phyloP scores from a whole-genome alignment of 1,140 invertebrate genomes.

The Drosophila equinoxialis region DNA sequence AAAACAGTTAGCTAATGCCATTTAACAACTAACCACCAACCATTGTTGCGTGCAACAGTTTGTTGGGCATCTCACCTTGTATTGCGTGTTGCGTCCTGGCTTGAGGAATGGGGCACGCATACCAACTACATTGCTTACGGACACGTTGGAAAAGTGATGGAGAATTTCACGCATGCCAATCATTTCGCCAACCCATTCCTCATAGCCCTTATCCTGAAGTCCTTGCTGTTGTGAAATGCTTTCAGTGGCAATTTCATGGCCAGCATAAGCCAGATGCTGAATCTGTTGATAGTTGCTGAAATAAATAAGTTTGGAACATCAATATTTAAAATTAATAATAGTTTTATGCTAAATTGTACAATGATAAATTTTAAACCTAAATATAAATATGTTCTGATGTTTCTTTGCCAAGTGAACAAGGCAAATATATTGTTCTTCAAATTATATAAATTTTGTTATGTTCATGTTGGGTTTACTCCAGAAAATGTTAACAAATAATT shows the following conservation, averaged over 20 bases:
- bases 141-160: constrained; percentile 91
- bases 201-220: constrained; percentile 93
- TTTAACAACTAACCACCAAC: background rate
- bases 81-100: constrained; percentile 95
- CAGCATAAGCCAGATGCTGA: constrained; percentile 92
- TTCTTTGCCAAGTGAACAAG: background rate
- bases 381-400: background rate
- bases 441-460: constrained; percentile 13
- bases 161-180: constrained; percentile 96
- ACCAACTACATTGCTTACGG: constrained; percentile 91
- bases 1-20: no score
- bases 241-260: constrained; percentile 96
- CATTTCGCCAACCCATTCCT: constrained; percentile 96
- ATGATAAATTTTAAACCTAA: background rate
- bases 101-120: constrained; percentile 95
- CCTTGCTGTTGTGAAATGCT: constrained; percentile 93
- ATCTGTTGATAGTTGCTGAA: constrained; percentile 96
- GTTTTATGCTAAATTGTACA: background rate
- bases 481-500: constrained; percentile 40
- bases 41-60: background rate
- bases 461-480: constrained; percentile 15
- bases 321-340: no score
- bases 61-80: constrained; percentile 86
- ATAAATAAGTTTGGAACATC: background rate
- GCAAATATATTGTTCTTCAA: background rate